These are phyloP conservation scores for Sphaerophoria taeniata DNA, from an alignment of 2,888 invertebrate species.

Conservation along the genomic window DNA sequence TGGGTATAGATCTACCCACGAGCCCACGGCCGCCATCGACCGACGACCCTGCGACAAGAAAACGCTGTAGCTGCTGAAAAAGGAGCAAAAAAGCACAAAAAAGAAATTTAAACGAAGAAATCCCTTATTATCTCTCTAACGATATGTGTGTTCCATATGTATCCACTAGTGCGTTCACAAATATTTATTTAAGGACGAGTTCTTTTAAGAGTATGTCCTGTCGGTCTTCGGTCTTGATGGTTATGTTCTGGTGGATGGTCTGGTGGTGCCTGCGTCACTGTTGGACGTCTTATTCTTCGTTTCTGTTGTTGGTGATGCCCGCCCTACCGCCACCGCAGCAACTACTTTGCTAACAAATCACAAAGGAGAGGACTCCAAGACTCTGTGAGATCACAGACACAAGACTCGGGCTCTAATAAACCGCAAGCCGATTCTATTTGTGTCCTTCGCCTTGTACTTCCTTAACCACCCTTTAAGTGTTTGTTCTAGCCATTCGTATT, in stretches of 20 bases:
- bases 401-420: slow-evolving; percentile 74
- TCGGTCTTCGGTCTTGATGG: neutral
- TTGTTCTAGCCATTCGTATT: slow-evolving; percentile 75
- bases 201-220: slow-evolving; percentile 51
- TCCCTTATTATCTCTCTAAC: slow-evolving; percentile 75
- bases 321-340: slow-evolving; percentile 13
- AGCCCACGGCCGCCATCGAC: too few relatives aligned
- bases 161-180: slow-evolving; percentile 73
- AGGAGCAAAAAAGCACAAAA: slow-evolving; percentile 29
- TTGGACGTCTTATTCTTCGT: slow-evolving; percentile 53
- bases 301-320: slow-evolving; percentile 18
- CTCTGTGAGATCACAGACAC: slow-evolving; percentile 48
- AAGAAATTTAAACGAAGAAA: slow-evolving; percentile 72
- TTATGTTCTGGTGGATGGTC: too few relatives aligned
- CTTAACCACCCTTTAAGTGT: slow-evolving; percentile 76
- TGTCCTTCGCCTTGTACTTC: slow-evolving; percentile 72
- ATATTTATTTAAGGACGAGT: slow-evolving; percentile 73
- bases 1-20: too few relatives aligned
- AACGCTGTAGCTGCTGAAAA: slow-evolving; percentile 36
- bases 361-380: slow-evolving; percentile 46
- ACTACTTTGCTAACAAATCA: slow-evolving; percentile 61
- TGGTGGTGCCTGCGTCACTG: slow-evolving; percentile 19
- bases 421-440: slow-evolving; percentile 75
- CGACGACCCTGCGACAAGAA: too few relatives aligned
- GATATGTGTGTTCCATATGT: slow-evolving; percentile 73